Evolutionary conservation across 1,140 invertebrate genomes (phyloP).

Genomic region (Argopecten irradians): DNA sequence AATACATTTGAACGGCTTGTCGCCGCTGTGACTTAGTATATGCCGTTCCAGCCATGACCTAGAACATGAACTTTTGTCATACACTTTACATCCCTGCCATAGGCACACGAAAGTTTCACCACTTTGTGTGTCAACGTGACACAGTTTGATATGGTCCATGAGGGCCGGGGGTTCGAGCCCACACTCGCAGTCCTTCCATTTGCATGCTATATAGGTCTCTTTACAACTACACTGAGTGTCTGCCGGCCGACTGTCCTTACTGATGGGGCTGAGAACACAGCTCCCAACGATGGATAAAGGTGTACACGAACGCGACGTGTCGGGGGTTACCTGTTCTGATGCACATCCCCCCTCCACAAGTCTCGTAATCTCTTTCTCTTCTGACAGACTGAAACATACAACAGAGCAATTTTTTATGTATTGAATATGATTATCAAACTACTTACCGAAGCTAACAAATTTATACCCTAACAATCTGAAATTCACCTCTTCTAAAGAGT

Average conservation of each 20-base stretch:
- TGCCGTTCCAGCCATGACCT: constrained; percentile 95
- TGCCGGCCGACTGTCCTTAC: constrained; percentile 42
- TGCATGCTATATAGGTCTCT: constrained; percentile 78
- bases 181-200: constrained; percentile 89
- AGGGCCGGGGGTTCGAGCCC: constrained; percentile 87
- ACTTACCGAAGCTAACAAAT: too few species aligned
- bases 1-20: constrained; percentile 95
- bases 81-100: constrained; percentile 97
- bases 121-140: constrained; percentile 90
- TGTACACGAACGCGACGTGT: constrained; percentile 58
- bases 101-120: constrained; percentile 90
- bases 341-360: constrained; percentile 35
- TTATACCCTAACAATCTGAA: too few species aligned
- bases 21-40: constrained; percentile 91
- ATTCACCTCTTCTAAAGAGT: too few species aligned
- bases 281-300: constrained; percentile 47
- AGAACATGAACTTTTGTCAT: constrained; percentile 92
- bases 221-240: constrained; percentile 40
- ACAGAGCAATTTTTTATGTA: not conserved
- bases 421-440: not conserved
- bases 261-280: constrained; percentile 48
- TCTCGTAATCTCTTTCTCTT: constrained; percentile 29
- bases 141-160: constrained; percentile 92
- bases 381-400: constrained; percentile 32
- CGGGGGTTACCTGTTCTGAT: constrained; percentile 50